These are phyloP conservation scores for Verasper variegatus DNA, from an alignment of 2,113 vertebrate genomes.

Conservation along the genomic window DNA sequence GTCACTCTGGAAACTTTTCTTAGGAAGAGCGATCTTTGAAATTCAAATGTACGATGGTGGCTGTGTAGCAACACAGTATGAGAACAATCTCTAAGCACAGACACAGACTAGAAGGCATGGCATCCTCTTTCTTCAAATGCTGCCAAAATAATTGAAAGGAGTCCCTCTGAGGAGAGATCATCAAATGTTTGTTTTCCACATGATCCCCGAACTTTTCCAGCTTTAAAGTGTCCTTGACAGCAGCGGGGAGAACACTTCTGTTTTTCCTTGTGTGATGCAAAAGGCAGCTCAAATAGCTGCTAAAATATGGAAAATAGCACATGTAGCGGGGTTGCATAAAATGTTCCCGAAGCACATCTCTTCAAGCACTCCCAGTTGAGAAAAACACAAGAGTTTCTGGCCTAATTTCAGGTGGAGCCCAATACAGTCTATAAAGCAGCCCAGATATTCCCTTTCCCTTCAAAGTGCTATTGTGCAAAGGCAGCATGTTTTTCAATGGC, in stretches of 20 bases:
- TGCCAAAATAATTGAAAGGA: constrained; percentile 73
- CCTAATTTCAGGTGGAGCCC: constrained; percentile 65
- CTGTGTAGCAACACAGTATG: constrained; percentile 39
- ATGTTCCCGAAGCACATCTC: constrained; percentile 38
- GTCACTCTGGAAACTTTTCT: constrained; percentile 64
- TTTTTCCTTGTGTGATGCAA: constrained; percentile 59
- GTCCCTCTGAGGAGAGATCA: constrained; percentile 63
- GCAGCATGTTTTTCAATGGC: constrained; percentile 21
- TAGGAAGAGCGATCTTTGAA: constrained; percentile 64
- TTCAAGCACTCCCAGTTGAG: constrained; percentile 55
- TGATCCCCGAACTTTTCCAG: constrained; percentile 42
- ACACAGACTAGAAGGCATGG: constrained; percentile 34
- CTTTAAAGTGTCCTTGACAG: constrained; percentile 66
- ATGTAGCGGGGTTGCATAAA: constrained; percentile 16
- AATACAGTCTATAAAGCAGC: constrained; percentile 47
- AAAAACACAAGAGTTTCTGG: constrained; percentile 25
- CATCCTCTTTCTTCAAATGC: constrained; percentile 33
- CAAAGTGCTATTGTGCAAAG: constrained; percentile 26
- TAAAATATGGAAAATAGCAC: constrained; percentile 58
- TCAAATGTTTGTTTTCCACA: constrained; percentile 56
- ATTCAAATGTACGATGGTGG: constrained; percentile 58
- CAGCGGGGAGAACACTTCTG: constrained; percentile 44
- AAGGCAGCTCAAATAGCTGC: constrained; percentile 62
- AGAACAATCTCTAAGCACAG: constrained; percentile 46
- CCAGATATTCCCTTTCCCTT: constrained; percentile 35